Evolutionary conservation across 1,140 invertebrate genomes (phyloP).

Genomic region (Batillaria attramentaria): DNA sequence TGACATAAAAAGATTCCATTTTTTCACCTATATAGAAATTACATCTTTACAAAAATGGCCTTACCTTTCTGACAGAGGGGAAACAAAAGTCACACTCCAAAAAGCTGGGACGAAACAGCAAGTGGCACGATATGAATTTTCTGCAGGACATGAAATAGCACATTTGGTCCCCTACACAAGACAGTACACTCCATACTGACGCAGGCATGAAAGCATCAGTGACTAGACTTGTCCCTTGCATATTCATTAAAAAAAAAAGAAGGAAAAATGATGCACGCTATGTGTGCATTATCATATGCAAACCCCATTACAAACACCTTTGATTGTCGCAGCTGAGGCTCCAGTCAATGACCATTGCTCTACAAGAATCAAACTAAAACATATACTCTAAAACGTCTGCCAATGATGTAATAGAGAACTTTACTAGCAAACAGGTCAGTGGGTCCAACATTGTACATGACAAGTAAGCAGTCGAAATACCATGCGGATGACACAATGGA

Average conservation of each 20-base stretch:
- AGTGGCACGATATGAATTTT: conserved; percentile 2
- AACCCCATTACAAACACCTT: background rate
- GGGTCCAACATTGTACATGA: no score
- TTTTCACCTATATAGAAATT: background rate
- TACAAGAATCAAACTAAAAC: no score
- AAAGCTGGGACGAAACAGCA: background rate
- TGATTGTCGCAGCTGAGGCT: conserved; percentile 21
- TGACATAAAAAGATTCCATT: no score
- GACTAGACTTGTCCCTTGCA: conserved; percentile 26
- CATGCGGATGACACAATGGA: no score
- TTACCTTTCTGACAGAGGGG: background rate
- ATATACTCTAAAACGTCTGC: no score
- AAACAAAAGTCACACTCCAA: background rate
- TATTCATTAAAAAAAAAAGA: background rate
- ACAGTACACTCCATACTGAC: conserved; percentile 23
- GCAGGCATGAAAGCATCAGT: conserved; percentile 3
- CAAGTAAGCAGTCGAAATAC: no score
- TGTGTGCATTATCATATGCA: background rate
- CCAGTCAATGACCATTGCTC: conserved; percentile 10
- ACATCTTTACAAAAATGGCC: background rate
- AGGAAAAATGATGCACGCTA: background rate
- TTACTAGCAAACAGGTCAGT: no score
- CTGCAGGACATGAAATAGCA: conserved; percentile 18
- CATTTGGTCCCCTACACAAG: conserved; percentile 33
- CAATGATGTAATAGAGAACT: no score